Conservation (phyloP, 2,113 vertebrate genomes). For the Brachypteracias leptosomus region DNA sequence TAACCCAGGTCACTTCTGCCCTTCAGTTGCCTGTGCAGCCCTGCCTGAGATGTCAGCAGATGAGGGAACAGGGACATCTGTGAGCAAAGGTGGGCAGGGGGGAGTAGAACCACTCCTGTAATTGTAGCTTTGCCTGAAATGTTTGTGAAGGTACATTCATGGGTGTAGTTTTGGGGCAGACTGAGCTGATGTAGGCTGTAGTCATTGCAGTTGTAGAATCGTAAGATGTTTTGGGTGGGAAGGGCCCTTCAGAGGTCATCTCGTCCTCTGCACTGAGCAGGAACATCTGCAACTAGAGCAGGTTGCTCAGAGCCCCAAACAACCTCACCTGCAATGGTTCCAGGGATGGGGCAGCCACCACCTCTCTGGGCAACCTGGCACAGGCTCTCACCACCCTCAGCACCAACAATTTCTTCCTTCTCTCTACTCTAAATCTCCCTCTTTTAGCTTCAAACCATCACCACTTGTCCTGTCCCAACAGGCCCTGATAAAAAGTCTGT, state of each 20-base stretch:
- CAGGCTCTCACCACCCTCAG: neutral
- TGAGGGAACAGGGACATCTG: neutral
- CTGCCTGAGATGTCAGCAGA: rapidly evolving
- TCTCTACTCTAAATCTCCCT: neutral
- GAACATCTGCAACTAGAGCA: neutral
- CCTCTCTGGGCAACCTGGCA: neutral
- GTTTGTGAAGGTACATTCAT: neutral
- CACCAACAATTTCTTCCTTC: neutral
- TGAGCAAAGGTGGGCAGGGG: neutral
- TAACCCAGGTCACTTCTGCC: neutral
- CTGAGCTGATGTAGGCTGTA: neutral
- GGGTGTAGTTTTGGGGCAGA: neutral
- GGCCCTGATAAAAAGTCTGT: neutral
- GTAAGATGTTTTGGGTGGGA: neutral
- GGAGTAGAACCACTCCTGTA: neutral
- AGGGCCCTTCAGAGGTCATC: neutral
- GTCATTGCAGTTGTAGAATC: neutral
- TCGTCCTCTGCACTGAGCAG: neutral
- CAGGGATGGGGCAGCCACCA: neutral
- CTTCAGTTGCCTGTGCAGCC: neutral
- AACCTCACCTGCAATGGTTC: neutral
- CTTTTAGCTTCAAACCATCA: neutral
- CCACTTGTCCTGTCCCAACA: neutral
- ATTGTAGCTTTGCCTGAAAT: neutral
- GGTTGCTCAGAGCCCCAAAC: neutral